Conservation (phyloP, 1,140 invertebrate species). For the Cyclina sinensis region DNA sequence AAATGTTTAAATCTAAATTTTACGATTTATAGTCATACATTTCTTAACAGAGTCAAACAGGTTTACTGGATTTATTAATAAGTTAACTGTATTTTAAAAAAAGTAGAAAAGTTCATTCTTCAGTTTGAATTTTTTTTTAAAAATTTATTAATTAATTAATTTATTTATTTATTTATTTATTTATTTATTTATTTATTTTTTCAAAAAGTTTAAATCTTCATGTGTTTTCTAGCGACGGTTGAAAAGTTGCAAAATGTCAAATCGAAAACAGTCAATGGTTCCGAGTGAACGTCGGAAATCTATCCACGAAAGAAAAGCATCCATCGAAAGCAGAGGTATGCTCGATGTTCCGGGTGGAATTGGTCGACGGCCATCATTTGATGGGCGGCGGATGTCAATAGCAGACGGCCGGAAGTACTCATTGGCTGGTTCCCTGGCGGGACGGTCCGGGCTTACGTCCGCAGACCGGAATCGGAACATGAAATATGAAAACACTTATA, state of each 20-base stretch:
- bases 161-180: too few species aligned
- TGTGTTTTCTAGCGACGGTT: not conserved
- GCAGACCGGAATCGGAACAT: slow-evolving; percentile 49
- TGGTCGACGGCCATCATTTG: slow-evolving; percentile 15
- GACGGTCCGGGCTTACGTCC: slow-evolving; percentile 39
- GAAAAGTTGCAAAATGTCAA: slow-evolving; percentile 28
- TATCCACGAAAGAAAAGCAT: not conserved
- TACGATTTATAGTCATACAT: too few species aligned
- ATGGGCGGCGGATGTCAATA: slow-evolving; percentile 39
- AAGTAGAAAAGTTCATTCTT: too few species aligned
- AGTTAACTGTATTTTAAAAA: too few species aligned
- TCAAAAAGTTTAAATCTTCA: too few species aligned
- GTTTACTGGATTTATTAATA: too few species aligned
- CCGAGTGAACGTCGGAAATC: slow-evolving; percentile 42
- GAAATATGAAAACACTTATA: slow-evolving; percentile 77
- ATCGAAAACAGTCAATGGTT: slow-evolving; percentile 51
- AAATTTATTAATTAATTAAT: too few species aligned
- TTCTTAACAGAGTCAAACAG: too few species aligned
- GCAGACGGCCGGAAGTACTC: slow-evolving; percentile 35
- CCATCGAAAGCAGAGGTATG: not conserved
- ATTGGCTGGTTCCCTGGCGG: slow-evolving; percentile 51
- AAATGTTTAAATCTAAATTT: too few species aligned
- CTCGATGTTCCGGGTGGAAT: not conserved
- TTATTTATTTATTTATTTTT: too few species aligned
- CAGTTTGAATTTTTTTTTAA: too few species aligned